phyloP scores from a whole-genome alignment of 1,140 invertebrate genomes.

The Orussus abietinus region DNA sequence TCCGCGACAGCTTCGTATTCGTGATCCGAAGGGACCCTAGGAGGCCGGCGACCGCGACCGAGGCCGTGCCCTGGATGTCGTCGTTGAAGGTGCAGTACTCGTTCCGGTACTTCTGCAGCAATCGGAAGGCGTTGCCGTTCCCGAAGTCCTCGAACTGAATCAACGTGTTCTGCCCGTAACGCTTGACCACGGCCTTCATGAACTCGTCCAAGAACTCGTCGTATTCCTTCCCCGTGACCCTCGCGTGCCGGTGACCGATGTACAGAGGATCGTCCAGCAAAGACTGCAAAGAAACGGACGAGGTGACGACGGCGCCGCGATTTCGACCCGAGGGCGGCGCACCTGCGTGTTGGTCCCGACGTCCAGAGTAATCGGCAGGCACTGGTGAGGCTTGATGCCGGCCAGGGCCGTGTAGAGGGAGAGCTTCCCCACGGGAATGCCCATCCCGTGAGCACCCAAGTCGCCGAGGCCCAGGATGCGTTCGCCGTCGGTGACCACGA shows the following conservation, averaged over 20 bases:
- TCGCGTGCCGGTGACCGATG: constrained; percentile 81
- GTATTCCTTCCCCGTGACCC: constrained; percentile 78
- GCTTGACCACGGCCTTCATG: constrained; percentile 83
- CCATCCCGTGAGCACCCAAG: constrained; percentile 91
- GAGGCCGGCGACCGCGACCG: constrained; percentile 87
- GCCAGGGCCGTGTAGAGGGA: constrained; percentile 88
- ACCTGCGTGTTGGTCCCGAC: constrained; percentile 89
- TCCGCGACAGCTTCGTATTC: constrained; percentile 70
- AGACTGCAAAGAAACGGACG: constrained; percentile 46
- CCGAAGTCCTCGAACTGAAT: constrained; percentile 96
- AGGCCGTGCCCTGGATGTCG: constrained; percentile 90
- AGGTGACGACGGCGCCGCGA: background rate
- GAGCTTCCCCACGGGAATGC: constrained; percentile 89
- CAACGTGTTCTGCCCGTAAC: constrained; percentile 78
- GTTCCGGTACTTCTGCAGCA: constrained; percentile 80
- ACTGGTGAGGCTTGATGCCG: constrained; percentile 86
- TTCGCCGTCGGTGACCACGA: constrained; percentile 93
- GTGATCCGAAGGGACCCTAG: constrained; percentile 79
- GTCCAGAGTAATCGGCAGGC: constrained; percentile 84
- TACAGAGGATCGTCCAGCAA: constrained; percentile 88
- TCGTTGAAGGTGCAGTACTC: constrained; percentile 93
- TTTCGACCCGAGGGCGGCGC: constrained; percentile 4
- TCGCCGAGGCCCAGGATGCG: constrained; percentile 90
- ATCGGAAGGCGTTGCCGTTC: constrained; percentile 83
- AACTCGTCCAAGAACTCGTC: constrained; percentile 97